phyloP scores from a whole-genome alignment of 2,113 vertebrate species.

The Strix aluco region DNA sequence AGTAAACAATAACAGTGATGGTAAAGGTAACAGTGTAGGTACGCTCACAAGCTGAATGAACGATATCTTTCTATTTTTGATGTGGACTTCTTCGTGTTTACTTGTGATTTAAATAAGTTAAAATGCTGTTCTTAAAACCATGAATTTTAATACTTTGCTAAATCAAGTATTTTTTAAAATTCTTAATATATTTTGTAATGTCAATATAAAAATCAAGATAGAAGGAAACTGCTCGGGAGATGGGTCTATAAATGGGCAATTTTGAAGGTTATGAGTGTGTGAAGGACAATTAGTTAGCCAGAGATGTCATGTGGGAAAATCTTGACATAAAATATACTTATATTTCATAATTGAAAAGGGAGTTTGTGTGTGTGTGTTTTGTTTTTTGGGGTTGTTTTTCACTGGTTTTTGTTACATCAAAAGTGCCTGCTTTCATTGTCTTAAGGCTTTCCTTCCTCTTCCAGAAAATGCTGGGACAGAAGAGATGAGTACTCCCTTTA shows the following conservation, averaged over 20 bases:
- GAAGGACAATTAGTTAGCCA: not conserved
- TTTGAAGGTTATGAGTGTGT: not conserved
- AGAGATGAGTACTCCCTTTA: slow-evolving; percentile 80
- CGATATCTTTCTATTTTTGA: not conserved
- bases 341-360: not conserved
- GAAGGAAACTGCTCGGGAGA: not conserved
- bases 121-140: not conserved
- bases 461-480: slow-evolving; percentile 89
- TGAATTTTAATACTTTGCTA: not conserved
- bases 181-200: not conserved
- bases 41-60: not conserved
- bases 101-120: not conserved
- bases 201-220: not conserved
- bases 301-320: rapidly evolving
- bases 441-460: slow-evolving; percentile 57
- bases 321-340: not conserved
- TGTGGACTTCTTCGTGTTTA: not conserved
- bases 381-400: not conserved
- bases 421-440: not conserved
- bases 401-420: not conserved
- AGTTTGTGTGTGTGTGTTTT: rapidly evolving
- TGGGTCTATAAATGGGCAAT: not conserved
- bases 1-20: not conserved
- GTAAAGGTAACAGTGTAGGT: not conserved
- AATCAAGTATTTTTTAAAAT: not conserved